phyloP scores from a whole-genome alignment of 2,888 invertebrate genomes.

The Euspilapteryx auroguttella region DNA sequence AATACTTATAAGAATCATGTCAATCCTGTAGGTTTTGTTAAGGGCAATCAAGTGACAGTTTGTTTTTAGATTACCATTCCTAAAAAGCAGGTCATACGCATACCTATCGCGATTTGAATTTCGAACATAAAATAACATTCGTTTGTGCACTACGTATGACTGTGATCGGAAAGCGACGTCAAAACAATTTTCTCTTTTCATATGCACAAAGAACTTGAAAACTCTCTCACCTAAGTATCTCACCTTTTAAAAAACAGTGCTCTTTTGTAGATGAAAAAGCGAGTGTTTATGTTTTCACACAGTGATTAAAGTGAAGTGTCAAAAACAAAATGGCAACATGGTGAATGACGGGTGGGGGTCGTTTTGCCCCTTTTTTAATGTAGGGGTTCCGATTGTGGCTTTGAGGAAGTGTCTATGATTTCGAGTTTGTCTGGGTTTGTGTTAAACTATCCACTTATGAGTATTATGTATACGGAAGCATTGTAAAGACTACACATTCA shows the following conservation, averaged over 20 bases:
- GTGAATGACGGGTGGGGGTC: conserved; percentile 17
- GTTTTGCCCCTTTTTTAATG: conserved; percentile 19
- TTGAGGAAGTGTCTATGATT: conserved; percentile 33
- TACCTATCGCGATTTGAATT: too few species aligned
- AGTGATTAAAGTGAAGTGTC: conserved; percentile 60
- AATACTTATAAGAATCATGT: too few species aligned
- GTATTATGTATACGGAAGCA: too few species aligned
- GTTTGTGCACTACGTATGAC: too few species aligned
- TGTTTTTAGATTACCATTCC: too few species aligned
- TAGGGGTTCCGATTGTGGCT: conserved; percentile 22
- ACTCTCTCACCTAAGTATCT: conserved; percentile 23
- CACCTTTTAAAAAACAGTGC: conserved; percentile 26
- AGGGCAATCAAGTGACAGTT: too few species aligned
- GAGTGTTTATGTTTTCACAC: conserved; percentile 47
- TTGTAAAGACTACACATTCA: too few species aligned
- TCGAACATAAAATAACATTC: too few species aligned
- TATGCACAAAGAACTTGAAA: conserved; percentile 14
- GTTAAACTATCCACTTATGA: too few species aligned
- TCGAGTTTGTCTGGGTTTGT: too few species aligned
- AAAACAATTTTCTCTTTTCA: conserved; percentile 12
- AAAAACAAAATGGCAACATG: conserved; percentile 46
- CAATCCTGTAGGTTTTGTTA: too few species aligned
- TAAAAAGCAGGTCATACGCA: too few species aligned
- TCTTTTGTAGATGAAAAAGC: conserved; percentile 50
- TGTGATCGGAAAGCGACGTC: conserved; percentile 1